phyloP scores from a whole-genome alignment of 2,888 invertebrate genomes.

The Stenoptilia bipunctidactyla region DNA sequence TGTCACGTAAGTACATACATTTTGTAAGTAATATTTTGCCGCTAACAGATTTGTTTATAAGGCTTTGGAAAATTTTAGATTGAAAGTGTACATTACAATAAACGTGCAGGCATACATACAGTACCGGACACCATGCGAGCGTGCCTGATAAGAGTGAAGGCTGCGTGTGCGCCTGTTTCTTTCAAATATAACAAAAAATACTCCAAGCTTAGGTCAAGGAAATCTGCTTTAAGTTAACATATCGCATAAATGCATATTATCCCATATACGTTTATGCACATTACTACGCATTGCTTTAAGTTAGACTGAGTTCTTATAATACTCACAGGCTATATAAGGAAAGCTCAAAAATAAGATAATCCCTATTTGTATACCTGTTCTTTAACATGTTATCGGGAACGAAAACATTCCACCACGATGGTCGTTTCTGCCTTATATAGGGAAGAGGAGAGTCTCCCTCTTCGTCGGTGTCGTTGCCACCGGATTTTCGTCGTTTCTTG shows the following conservation, averaged over 20 bases:
- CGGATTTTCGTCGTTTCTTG: constrained; percentile 69
- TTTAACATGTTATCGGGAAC: constrained; percentile 81
- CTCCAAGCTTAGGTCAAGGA: neutral
- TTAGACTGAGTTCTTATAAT: neutral
- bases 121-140: too few relatives aligned
- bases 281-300: neutral
- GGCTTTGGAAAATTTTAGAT: constrained; percentile 27
- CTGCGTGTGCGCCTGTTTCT: too few relatives aligned
- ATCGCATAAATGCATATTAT: neutral
- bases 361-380: constrained; percentile 69
- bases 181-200: neutral
- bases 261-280: neutral
- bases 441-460: constrained; percentile 49
- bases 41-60: constrained; percentile 3
- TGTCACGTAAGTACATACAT: constrained; percentile 36
- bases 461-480: constrained; percentile 53
- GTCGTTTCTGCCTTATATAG: constrained; percentile 77
- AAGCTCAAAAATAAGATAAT: neutral
- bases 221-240: neutral
- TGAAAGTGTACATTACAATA: too few relatives aligned
- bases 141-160: too few relatives aligned
- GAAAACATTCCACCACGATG: constrained; percentile 92
- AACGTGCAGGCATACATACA: too few relatives aligned
- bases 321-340: too few relatives aligned
- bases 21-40: constrained; percentile 10